Evolutionary conservation across 2,113 vertebrate species (phyloP), one percentile per base, ranked within the genome.

Genomic region (Leuciscus idus): DNA sequence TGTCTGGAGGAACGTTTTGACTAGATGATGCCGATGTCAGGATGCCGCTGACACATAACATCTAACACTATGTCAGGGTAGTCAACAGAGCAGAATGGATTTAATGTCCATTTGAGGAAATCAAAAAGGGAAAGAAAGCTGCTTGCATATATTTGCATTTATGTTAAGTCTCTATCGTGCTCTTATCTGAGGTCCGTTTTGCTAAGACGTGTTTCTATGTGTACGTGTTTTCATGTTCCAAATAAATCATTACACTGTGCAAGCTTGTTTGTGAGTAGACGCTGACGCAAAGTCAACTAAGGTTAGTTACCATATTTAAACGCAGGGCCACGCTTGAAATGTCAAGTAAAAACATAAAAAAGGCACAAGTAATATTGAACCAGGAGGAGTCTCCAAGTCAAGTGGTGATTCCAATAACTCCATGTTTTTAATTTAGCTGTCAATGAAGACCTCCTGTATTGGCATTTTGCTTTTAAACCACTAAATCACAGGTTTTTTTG

Each of bases 181-280:
- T 93, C 91, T 93, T 75, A 91, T 91, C 92, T 92, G 26, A 91
- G 91, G 91, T 92, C 88, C 85, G 72, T 90, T 91, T 91, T 87
- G 84, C 86, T 79, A 92, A 90, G 92, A 93, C 86, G 88, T 92
- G 84, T 92, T 91, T 90, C 88, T 81, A 73, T 74, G 90, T 93
- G 90, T 90, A 62, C 57, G 87, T 94, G 92, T 92, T 91, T 92
- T 93, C 84, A 90, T 91, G 92, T 94, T 93, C 90, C 55, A 93
- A 94, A 93, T 94, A 93, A 94, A 95, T 88, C 83, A 82, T 89
- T 90, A 90, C 90, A 89, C 86, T 83, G 86, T 87, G 74, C 66
- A 48, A 7, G 23, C 55, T 55, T 23, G 74, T 66, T 52, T 76
- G 73, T 5, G 77, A 15, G 19, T 73, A 83, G 30, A 88, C 10